Percentiles rank a stretch among this genome's conserved stretches.
Evolutionary conservation across 2,888 invertebrate species (phyloP).

Genomic region (Metacarcinus magister): DNA sequence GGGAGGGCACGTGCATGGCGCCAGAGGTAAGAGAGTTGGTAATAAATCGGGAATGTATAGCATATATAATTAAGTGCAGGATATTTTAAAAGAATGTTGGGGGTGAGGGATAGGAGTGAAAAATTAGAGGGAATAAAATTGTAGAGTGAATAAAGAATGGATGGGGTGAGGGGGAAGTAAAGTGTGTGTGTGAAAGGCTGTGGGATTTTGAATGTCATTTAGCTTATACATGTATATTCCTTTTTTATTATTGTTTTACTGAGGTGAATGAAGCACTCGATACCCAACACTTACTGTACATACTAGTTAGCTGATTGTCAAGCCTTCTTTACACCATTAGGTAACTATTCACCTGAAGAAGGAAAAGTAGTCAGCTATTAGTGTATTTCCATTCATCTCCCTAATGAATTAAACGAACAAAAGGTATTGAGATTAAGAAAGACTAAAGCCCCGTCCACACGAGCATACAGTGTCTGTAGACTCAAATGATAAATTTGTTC

Average conservation of each 20-base stretch:
- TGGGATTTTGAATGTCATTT: not conserved
- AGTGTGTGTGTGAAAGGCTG: not conserved
- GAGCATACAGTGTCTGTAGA: not conserved
- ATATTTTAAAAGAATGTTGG: not conserved
- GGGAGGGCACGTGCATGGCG: not conserved
- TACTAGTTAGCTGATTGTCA: not conserved
- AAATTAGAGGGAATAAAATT: not conserved
- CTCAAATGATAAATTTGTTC: too few relatives aligned
- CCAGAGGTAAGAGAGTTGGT: not conserved
- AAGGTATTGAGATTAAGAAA: not conserved
- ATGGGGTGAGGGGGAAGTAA: not conserved
- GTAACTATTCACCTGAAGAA: not conserved
- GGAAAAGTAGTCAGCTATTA: not conserved
- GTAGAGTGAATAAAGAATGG: not conserved
- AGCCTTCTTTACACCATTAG: not conserved
- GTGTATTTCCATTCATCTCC: not conserved
- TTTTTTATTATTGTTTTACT: not conserved
- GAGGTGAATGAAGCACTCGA: not conserved
- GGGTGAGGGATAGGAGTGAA: not conserved
- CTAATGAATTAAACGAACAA: not conserved
- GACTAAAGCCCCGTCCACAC: not conserved
- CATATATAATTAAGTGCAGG: not conserved
- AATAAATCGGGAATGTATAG: not conserved
- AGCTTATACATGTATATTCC: not conserved
- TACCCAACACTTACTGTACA: not conserved